Evolutionary conservation across 64 coral and sea anemone species (phyloP).

Genomic region (Montipora efflorescens): DNA sequence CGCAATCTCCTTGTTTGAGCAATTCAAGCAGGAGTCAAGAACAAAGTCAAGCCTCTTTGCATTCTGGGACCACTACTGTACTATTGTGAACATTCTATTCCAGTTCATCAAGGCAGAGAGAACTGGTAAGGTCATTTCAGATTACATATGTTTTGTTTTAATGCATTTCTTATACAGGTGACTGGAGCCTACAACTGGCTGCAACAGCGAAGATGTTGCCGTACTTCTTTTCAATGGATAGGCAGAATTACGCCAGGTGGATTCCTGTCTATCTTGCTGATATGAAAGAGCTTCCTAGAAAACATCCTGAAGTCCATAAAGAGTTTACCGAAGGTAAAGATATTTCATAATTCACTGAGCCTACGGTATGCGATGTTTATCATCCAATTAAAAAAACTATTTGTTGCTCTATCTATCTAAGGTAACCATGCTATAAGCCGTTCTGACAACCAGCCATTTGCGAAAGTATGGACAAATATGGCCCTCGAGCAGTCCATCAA

Average conservation of each 20-base stretch:
- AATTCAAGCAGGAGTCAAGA: not conserved
- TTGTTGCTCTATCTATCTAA: not conserved
- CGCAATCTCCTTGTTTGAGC: not conserved
- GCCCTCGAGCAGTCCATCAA: slow-evolving; percentile 71
- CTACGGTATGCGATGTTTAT: not conserved
- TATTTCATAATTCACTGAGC: not conserved
- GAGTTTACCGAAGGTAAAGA: slow-evolving; percentile 52
- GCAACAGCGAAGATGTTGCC: not conserved
- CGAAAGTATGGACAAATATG: slow-evolving; percentile 68
- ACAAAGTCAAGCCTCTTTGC: not conserved
- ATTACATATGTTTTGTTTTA: not conserved
- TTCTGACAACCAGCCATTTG: slow-evolving; percentile 45
- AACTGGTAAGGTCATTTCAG: not conserved
- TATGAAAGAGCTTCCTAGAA: slow-evolving; percentile 21
- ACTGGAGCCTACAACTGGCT: not conserved
- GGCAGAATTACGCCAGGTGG: slow-evolving; percentile 44
- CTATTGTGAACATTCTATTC: not conserved
- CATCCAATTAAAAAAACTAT: not conserved
- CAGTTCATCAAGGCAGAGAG: not conserved
- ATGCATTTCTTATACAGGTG: not conserved
- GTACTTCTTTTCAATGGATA: slow-evolving; percentile 9
- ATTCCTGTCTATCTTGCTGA: slow-evolving; percentile 69
- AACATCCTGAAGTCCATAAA: slow-evolving; percentile 18
- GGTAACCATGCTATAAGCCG: slow-evolving; percentile 45
- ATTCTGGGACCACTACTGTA: not conserved